phyloP scores from a whole-genome alignment of 2,888 invertebrate genomes.

The Rhagophthalmus giganteus region DNA sequence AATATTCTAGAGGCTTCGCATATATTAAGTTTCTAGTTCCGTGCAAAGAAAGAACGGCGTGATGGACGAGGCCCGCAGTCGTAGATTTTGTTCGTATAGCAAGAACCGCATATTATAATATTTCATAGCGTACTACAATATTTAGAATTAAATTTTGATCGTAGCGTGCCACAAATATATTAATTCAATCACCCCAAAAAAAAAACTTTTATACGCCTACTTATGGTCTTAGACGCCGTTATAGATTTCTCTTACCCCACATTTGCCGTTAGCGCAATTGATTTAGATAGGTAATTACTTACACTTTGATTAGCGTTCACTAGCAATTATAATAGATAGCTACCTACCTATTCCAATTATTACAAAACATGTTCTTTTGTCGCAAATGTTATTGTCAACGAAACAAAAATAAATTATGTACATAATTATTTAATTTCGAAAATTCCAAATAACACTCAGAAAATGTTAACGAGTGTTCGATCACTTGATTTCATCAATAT shows the following conservation, averaged over 20 bases:
- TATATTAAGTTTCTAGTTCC: constrained; percentile 16
- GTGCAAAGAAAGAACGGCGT: constrained; percentile 23
- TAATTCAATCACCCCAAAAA: constrained; percentile 3
- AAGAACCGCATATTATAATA: constrained; percentile 17
- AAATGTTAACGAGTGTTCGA: no score
- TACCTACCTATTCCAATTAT: no score
- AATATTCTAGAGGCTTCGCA: constrained; percentile 26
- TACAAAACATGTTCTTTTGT: no score
- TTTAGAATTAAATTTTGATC: constrained; percentile 25
- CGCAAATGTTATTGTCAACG: no score
- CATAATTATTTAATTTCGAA: no score
- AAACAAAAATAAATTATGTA: no score
- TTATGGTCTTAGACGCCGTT: not conserved
- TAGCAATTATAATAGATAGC: constrained; percentile 4
- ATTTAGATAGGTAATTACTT: constrained; percentile 1
- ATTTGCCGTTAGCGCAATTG: constrained; percentile 2
- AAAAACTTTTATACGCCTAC: not conserved
- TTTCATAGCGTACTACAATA: constrained; percentile 11
- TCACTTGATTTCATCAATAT: no score
- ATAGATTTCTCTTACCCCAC: not conserved
- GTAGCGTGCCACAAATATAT: constrained; percentile 2
- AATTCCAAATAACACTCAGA: no score
- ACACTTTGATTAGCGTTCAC: not conserved
- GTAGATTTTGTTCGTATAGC: constrained; percentile 28
- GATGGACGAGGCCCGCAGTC: constrained; percentile 30